These are phyloP conservation scores for Cichladusa arquata DNA, from an alignment of 2,113 vertebrate genomes.

Conservation along the genomic window DNA sequence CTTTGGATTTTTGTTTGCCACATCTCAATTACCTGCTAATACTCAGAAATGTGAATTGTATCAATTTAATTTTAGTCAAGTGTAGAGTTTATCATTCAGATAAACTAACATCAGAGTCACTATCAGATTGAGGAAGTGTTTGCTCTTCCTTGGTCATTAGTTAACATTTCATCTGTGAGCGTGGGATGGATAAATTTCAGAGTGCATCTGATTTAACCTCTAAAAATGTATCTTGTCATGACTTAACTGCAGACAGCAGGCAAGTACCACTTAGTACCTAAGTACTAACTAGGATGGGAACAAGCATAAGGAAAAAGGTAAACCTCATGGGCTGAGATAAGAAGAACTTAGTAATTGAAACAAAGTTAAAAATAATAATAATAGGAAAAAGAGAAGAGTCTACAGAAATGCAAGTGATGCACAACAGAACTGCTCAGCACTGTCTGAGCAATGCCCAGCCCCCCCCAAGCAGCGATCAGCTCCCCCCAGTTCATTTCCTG, in stretches of 20 bases:
- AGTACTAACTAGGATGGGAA: not conserved
- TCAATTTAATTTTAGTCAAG: not conserved
- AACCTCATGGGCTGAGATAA: not conserved
- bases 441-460: accelerated
- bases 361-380: not conserved
- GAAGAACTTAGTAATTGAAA: not conserved
- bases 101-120: not conserved
- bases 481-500: not conserved
- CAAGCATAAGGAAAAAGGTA: not conserved
- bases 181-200: not conserved
- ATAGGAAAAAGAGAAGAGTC: not conserved
- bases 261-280: not conserved
- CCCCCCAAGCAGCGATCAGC: not conserved
- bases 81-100: not conserved
- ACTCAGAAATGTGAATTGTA: not conserved
- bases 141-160: constrained; percentile 55
- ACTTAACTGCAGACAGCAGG: not conserved
- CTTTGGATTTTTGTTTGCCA: not conserved
- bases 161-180: constrained; percentile 46
- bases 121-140: not conserved
- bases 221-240: not conserved
- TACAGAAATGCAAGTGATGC: not conserved
- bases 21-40: not conserved
- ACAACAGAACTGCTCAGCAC: not conserved
- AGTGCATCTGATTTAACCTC: not conserved